These are phyloP conservation scores for Hesperophylax magnus DNA, from an alignment of 1,140 invertebrate genomes.

Conservation along the genomic window DNA sequence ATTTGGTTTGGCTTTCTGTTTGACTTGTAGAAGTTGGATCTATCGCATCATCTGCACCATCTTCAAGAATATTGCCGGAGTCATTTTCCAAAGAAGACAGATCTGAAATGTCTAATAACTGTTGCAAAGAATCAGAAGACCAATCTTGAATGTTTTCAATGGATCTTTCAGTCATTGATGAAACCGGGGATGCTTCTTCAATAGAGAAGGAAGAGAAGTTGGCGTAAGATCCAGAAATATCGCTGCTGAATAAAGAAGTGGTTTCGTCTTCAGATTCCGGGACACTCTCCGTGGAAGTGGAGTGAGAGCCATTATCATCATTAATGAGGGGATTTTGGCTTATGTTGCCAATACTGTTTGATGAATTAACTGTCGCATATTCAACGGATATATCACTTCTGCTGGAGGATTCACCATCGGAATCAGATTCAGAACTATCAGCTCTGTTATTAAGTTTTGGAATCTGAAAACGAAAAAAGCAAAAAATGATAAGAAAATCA, in stretches of 20 bases:
- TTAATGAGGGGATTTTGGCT: neutral
- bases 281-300: neutral
- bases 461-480: neutral
- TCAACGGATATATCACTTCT: neutral
- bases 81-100: conserved; percentile 14
- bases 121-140: neutral
- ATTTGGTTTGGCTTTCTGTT: neutral
- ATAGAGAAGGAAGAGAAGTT: neutral
- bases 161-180: neutral
- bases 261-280: neutral
- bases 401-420: neutral
- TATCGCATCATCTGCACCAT: neutral
- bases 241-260: neutral
- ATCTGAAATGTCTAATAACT: neutral
- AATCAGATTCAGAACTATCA: neutral
- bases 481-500: too few species aligned
- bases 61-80: neutral
- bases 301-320: neutral
- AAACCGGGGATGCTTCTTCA: neutral
- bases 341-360: too few species aligned
- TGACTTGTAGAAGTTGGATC: neutral
- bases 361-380: neutral
- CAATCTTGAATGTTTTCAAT: neutral
- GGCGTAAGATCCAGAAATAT: neutral
- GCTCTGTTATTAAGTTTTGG: neutral